Conservation (phyloP, 2,797 vertebrate genomes). For the Sus cebifrons region DNA sequence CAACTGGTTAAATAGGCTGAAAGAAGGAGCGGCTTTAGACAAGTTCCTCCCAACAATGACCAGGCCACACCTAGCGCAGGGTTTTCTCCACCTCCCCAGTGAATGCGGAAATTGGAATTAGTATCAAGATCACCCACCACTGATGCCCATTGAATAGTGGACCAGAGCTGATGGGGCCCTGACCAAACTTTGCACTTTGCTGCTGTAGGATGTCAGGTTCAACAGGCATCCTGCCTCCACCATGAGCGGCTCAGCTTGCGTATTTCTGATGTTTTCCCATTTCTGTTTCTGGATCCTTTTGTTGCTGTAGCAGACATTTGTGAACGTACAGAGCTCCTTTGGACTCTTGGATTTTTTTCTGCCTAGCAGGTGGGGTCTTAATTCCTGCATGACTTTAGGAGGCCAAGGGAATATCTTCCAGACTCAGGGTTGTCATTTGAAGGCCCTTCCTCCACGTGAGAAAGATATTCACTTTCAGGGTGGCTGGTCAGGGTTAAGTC, state of each 20-base stretch:
- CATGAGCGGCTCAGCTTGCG: background rate
- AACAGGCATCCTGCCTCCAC: background rate
- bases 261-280: background rate
- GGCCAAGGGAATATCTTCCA: background rate
- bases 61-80: background rate
- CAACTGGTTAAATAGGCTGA: background rate
- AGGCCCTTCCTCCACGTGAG: background rate
- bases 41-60: background rate
- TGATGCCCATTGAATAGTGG: background rate
- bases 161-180: background rate
- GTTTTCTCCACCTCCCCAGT: background rate
- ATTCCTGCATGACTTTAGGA: slow-evolving; percentile 19
- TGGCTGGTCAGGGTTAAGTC: background rate
- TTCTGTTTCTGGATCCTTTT: background rate
- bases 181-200: background rate
- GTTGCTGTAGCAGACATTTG: background rate
- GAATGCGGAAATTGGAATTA: background rate
- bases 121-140: background rate
- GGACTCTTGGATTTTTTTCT: slow-evolving; percentile 14
- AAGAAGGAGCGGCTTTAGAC: slow-evolving; percentile 7
- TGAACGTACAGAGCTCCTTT: background rate
- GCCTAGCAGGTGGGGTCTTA: background rate
- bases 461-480: background rate
- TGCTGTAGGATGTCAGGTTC: background rate
- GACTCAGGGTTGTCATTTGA: background rate